Base-by-base conservation (phyloP, 2,797 vertebrate genomes). In the Bradypus variegatus region DNA sequence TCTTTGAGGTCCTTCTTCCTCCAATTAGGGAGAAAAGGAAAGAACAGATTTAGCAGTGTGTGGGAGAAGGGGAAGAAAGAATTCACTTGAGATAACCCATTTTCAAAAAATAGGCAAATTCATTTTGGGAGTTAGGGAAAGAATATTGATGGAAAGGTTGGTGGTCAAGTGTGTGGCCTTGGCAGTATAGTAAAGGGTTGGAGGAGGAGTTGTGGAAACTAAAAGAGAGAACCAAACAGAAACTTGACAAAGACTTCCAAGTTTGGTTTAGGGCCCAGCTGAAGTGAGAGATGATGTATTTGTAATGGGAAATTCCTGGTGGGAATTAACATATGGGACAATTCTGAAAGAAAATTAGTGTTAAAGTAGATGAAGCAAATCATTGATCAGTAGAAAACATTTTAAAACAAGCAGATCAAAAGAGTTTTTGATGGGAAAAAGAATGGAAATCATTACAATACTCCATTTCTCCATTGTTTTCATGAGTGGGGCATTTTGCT, bases 381-480 rank as follows among this genome's bases (percentile, higher is more conserved):
- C 41, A 67, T 55, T 77, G 38, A 62, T 38, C 27, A 69, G 62
- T 88, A 88, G 45, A 38, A 41, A 84, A 79, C 25, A 86, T 82
- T 86, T 82, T 69, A 23, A 89, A 90, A 70, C 36, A 67, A 90
- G 69, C 33, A 85, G 11, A 2, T 58, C 38, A 78, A 92, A 70
- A 29, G 25, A 80, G 12, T 50, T 60, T 50, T 77, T 62, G 29
- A 9, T 72, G 70, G 67, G 64, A 33, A 83, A 86, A 83, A 29
- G 18, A 33, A 8, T 16, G n/a, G 31, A 73, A 86, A 65, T 14
- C 15, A 50, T 48, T 82, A 10, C n/a, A 41, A 45, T 83, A 65
- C 18, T 60, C 5, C 48, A 87, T 91, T 85, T 93, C 60, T 89
- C 29, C 76, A 11, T 77, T 80, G 48, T 87, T 91, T 87, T 72